Evolutionary conservation across 2,113 vertebrate genomes (phyloP), one percentile per base, ranked within the genome.

Genomic region (Corythaeola cristata): DNA sequence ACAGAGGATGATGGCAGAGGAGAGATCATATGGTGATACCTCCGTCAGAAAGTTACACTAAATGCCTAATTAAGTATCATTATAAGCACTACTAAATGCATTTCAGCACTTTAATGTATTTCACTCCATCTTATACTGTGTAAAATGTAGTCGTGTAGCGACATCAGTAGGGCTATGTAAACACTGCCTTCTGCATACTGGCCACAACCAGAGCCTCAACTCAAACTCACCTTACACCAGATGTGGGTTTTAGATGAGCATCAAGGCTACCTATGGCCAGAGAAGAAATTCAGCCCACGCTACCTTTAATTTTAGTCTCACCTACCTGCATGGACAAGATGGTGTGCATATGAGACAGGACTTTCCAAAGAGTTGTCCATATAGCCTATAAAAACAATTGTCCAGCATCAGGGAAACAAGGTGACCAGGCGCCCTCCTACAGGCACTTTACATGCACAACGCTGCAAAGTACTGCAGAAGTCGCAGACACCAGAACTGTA

Each of bases 291-390:
- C 47, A 89, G 44, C 72, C 41, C 16, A 15, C 33, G 23, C 16
- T 55, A 20, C 37, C 17, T 16, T n/a, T 18, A 44, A 44, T 11
- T 76, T 75, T 32, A 35, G 58, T 45, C 55, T 62, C 79, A 50
- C 50, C 72, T 74, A 74, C 47, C 37, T 77, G 75, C 59, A 53
- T 4, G 4, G 60, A 50, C 32, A 52, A 73, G 41, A 69, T 8
- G 26, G 12, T 6, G 12, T 14, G 37, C n/a, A 14, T n/a, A 13
- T 23, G 67, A 67, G 15, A 9, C 0, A 0, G 7, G 41, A 37
- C 26, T n/a, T 87, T 56, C 63, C 44, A 20, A 14, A 47, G 50
- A 55, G 37, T 4, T 85, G 17, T 32, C 18, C 14, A 6, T 5
- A 27, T 0, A 50, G 33, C 27, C 68, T 30, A 19, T 8, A 58